Conservation (phyloP, 2,797 vertebrate species). For the Tinamus major region DNA sequence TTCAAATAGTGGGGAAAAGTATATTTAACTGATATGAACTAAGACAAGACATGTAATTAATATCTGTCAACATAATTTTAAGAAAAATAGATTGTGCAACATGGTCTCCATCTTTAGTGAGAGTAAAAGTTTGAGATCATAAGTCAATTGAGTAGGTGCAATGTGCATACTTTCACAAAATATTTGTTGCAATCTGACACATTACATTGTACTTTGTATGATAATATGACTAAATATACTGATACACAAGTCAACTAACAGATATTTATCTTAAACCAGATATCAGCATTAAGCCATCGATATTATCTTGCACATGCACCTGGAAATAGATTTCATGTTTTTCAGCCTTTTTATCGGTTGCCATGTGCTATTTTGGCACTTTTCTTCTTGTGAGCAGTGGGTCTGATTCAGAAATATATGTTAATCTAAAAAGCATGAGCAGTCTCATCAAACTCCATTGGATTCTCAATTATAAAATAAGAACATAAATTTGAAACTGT, state of each 20-base stretch:
- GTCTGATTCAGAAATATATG: not conserved
- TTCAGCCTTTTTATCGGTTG: not conserved
- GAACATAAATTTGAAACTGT: not conserved
- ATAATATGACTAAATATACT: not conserved
- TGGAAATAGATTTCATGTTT: not conserved
- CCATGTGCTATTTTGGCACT: not conserved
- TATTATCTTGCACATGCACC: not conserved
- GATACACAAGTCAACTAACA: not conserved
- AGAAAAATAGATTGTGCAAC: not conserved
- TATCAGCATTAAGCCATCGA: not conserved
- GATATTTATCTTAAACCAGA: not conserved
- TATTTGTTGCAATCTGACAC: not conserved
- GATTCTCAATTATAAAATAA: not conserved
- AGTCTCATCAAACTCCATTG: not conserved
- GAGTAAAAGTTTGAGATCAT: not conserved
- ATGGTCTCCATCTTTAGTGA: not conserved
- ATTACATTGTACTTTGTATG: not conserved
- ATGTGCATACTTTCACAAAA: not conserved
- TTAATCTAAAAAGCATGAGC: not conserved
- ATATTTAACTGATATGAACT: not conserved
- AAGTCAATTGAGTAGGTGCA: not conserved
- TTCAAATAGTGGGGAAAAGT: not conserved
- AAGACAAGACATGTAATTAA: constrained; percentile 2
- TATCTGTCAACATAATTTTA: not conserved
- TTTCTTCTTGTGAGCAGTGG: not conserved